Percentiles rank a stretch among this genome's conserved stretches.
Conservation (phyloP, 2,113 vertebrate species). For the Pteropus alecto region DNA sequence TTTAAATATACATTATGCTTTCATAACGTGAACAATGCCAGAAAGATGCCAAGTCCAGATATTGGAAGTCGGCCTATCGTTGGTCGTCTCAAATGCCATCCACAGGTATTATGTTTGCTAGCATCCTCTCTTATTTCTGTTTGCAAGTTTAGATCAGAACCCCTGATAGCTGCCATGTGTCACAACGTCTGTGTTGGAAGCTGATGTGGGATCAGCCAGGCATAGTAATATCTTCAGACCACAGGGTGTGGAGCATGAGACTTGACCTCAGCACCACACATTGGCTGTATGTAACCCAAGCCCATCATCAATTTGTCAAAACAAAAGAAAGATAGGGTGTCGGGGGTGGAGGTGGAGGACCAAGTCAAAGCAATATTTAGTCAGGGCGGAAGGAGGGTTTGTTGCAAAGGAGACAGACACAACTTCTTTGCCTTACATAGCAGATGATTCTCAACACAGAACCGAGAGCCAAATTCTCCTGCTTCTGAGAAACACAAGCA, state of each 20-base stretch:
- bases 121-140: neutral
- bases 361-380: neutral
- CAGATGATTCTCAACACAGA: conserved; percentile 44
- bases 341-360: neutral
- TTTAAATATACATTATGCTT: neutral
- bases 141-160: neutral
- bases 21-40: neutral
- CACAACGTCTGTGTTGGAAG: neutral
- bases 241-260: neutral
- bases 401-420: neutral
- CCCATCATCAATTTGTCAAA: neutral
- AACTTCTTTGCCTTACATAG: neutral
- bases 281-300: neutral
- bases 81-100: neutral
- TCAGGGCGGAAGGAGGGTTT: neutral
- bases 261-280: neutral
- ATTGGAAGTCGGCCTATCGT: neutral
- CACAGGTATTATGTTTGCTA: neutral
- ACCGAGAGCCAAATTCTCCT: conserved; percentile 28
- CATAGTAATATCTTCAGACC: neutral
- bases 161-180: neutral
- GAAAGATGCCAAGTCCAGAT: neutral
- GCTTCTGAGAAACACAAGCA: conserved; percentile 60
- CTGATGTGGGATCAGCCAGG: neutral
- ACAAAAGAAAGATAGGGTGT: neutral